phyloP scores from a whole-genome alignment of 1,140 invertebrate species.

The Micrasema minimum region DNA sequence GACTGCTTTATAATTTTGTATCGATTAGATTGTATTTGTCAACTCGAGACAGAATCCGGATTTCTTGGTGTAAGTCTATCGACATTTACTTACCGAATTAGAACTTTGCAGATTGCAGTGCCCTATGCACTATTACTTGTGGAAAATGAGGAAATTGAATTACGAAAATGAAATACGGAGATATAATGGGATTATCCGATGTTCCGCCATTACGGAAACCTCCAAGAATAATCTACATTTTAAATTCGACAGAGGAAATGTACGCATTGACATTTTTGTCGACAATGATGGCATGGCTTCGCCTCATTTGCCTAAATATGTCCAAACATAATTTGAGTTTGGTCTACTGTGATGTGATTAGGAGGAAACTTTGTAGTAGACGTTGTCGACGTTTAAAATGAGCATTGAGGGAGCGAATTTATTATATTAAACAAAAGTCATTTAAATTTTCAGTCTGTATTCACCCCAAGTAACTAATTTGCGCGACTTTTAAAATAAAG shows the following conservation, averaged over 20 bases:
- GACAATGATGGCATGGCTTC: constrained; percentile 37
- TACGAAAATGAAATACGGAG: too few species aligned
- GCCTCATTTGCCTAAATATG: constrained; percentile 50
- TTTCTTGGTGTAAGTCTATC: too few species aligned
- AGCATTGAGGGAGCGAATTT: constrained; percentile 25
- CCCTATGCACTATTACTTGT: too few species aligned
- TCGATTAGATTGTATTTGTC: too few species aligned
- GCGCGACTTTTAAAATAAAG: too few species aligned
- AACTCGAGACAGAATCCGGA: too few species aligned
- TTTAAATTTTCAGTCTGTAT: constrained; percentile 20
- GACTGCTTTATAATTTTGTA: too few species aligned
- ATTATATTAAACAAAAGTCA: constrained; percentile 24
- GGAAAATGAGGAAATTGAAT: too few species aligned
- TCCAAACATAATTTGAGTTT: constrained; percentile 46
- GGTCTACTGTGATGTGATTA: constrained; percentile 38
- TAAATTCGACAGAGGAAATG: constrained; percentile 36
- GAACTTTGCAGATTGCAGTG: too few species aligned
- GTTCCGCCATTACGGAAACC: background rate
- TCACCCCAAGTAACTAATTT: too few species aligned
- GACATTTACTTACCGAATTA: too few species aligned
- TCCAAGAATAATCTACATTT: constrained; percentile 49
- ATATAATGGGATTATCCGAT: background rate
- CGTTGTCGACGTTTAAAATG: constrained; percentile 12
- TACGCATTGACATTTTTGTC: constrained; percentile 22
- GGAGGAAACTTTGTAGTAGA: constrained; percentile 17